Conservation (phyloP, 2,797 vertebrate genomes). For the Trachops cirrhosus region DNA sequence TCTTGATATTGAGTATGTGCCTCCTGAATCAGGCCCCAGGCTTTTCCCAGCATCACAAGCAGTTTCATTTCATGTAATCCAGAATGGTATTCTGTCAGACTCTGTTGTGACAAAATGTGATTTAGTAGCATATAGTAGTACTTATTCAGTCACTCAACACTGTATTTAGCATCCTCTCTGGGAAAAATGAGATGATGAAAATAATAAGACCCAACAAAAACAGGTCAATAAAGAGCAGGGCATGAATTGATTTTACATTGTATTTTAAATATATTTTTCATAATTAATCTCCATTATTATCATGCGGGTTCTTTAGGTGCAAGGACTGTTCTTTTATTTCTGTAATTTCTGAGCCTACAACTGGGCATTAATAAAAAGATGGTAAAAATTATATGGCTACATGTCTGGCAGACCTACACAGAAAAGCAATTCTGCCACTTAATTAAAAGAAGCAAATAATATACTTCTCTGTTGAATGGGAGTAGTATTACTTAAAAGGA, state of each 20-base stretch:
- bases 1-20: not conserved
- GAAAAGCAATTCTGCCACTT: not conserved
- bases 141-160: conserved; percentile 15
- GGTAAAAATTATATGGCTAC: not conserved
- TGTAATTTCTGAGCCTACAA: not conserved
- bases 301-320: not conserved
- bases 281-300: not conserved
- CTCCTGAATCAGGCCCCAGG: not conserved
- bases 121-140: conserved; percentile 22
- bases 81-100: conserved; percentile 1
- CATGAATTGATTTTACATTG: not conserved
- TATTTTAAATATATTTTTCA: conserved; percentile 29
- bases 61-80: conserved; percentile 27
- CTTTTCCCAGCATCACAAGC: not conserved
- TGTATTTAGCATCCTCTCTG: conserved; percentile 13
- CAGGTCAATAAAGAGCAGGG: not conserved
- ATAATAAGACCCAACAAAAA: not conserved
- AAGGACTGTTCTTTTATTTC: not conserved
- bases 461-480: not conserved
- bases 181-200: not conserved
- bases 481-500: not conserved
- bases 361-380: not conserved
- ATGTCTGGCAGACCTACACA: not conserved
- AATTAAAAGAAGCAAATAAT: not conserved
- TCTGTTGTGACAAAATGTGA: conserved; percentile 43